phyloP scores from a whole-genome alignment of 2,888 invertebrate genomes.

The Xestia rhomboidea region DNA sequence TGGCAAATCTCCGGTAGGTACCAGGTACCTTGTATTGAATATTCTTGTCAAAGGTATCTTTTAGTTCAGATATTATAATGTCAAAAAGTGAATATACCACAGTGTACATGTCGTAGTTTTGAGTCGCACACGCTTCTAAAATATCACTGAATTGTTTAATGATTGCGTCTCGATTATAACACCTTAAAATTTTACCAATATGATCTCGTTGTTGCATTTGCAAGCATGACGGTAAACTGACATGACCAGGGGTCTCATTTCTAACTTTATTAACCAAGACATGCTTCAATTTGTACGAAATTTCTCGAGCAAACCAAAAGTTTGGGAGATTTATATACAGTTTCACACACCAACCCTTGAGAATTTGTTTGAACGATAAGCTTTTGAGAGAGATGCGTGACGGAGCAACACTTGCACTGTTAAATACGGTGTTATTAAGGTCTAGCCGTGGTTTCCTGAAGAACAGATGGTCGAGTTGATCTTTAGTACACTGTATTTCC shows the following conservation, averaged over 20 bases:
- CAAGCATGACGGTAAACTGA: background rate
- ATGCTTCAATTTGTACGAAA: conserved; percentile 46
- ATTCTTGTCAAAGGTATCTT: background rate
- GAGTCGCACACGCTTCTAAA: background rate
- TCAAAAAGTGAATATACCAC: conserved; percentile 44
- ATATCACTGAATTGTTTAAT: background rate
- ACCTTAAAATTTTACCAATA: fast-evolving
- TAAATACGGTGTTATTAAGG: conserved; percentile 74
- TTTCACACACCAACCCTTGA: conserved; percentile 49
- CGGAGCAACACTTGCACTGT: conserved; percentile 62
- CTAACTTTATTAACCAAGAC: conserved; percentile 52
- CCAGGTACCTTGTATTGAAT: conserved; percentile 41
- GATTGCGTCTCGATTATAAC: fast-evolving
- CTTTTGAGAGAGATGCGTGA: conserved; percentile 60
- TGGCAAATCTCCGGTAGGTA: conserved; percentile 65
- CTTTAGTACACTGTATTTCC: conserved; percentile 74
- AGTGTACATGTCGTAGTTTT: background rate
- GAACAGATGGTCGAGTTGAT: conserved; percentile 75
- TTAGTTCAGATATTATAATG: conserved; percentile 65
- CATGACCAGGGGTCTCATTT: background rate
- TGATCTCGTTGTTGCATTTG: conserved; percentile 18
- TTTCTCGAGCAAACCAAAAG: conserved; percentile 36
- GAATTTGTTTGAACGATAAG: conserved; percentile 37
- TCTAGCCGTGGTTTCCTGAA: conserved; percentile 70
- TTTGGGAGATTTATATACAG: conserved; percentile 42